Base-by-base conservation (phyloP, 92 coral and sea anemone genomes). In the Nematostella vectensis region DNA sequence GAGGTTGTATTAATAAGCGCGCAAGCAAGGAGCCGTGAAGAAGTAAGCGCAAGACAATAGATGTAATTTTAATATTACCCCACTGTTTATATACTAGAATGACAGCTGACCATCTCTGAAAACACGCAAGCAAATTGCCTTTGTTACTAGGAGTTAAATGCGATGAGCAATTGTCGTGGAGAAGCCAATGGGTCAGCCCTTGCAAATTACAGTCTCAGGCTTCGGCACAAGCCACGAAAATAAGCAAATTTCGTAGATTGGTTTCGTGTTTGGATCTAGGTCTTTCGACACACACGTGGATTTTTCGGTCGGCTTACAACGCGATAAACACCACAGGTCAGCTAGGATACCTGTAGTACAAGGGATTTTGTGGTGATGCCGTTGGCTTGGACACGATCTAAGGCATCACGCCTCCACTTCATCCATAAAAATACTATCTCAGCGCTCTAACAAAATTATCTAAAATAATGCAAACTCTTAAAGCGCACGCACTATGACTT, bases 121-220 rank as follows among this genome's bases (percentile, higher is more conserved):
- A 74, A 72, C 95, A 85, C 95, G 95, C 88, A 85, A 85, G 75
- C 83, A 78, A 73, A 79, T 72, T 71, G 68, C 71, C 63, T 66
- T 72, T 79, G 87, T 79, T 76, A 73, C 55, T 67, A 74, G 67
- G 80, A 67, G 73, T 79, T 79, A 73, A 57, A 73, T 48, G 50
- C 55, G 51, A 79, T 67, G 78, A 70, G 18, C 69, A 66, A 63
- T 66, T 40, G 54, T 50, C 48, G 48, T 55, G 53, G 63, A 66
- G 48, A 25, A 36, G 40, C 31, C 17, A 11, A 27, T 25, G 23
- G 29, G 60, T 42, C 27, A 59, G 21, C 26, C 28, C 55, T 56
- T 55, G 36, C 54, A 22, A 55, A 55, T 54, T 25, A n/a, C n/a
- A n/a, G n/a, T n/a, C n/a, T n/a, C n/a, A n/a, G n/a, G n/a, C n/a